A percentile compares a stretch with the other conserved stretches of the same genome.
These are phyloP conservation scores for Anisognathus igniventris DNA, from an alignment of 2,797 vertebrate genomes.

Conservation along the genomic window DNA sequence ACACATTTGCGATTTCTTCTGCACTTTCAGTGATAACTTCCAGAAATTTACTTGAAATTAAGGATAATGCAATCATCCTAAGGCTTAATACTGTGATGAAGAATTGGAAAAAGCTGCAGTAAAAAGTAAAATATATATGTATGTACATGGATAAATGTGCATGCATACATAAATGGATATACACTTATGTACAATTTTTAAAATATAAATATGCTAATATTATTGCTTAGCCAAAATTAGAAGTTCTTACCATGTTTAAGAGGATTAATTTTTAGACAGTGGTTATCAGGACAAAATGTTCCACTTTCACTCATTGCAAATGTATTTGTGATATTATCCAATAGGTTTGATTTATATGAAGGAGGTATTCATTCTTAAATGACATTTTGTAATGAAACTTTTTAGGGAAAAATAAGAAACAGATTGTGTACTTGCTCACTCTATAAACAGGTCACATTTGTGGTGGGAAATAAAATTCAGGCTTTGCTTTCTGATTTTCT, in stretches of 20 bases:
- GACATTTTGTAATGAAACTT: background rate
- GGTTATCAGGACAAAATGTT: background rate
- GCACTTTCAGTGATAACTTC: background rate
- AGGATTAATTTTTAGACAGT: background rate
- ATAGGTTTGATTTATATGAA: background rate
- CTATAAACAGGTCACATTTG: background rate
- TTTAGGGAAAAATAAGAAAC: fast-evolving
- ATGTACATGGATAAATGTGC: background rate
- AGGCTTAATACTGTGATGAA: background rate
- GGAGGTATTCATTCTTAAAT: background rate
- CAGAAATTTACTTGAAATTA: background rate
- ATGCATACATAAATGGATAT: fast-evolving
- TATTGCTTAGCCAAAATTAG: background rate
- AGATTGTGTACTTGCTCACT: fast-evolving
- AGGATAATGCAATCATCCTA: background rate
- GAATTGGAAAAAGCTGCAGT: background rate
- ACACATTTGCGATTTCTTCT: background rate
- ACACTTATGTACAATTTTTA: background rate
- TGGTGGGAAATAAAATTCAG: background rate
- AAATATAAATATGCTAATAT: background rate
- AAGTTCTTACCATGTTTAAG: background rate
- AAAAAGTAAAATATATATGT: background rate
- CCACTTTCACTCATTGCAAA: background rate
- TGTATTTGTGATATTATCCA: background rate
- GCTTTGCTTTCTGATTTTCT: background rate